Conservation (phyloP, 2,888 invertebrate species). For the Eremobia ochroleuca region DNA sequence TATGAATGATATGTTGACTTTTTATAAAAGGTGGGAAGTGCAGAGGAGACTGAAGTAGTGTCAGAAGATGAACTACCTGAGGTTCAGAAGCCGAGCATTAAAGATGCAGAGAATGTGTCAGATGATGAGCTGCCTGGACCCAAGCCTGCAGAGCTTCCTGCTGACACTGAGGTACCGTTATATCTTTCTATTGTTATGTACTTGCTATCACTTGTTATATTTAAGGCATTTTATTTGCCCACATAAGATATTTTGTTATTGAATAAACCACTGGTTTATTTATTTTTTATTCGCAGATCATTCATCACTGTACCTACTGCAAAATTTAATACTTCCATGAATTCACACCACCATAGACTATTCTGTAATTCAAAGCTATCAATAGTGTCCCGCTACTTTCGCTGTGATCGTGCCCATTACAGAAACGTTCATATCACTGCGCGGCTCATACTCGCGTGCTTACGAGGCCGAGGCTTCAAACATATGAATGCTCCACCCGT, state of each 20-base stretch:
- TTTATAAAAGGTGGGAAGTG: slow-evolving; percentile 84
- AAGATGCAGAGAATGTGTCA: slow-evolving; percentile 96
- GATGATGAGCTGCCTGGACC: slow-evolving; percentile 95
- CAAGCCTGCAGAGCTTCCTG: slow-evolving; percentile 93
- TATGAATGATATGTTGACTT: slow-evolving; percentile 22
- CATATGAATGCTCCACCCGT: slow-evolving; percentile 6
- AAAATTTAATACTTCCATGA: not conserved
- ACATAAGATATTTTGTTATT: not conserved
- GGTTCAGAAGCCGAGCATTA: slow-evolving; percentile 94
- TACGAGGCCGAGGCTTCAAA: not conserved
- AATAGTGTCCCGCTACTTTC: not conserved
- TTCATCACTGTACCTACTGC: not conserved
- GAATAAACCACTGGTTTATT: not conserved
- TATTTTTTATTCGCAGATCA: not conserved
- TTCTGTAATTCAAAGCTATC: not conserved
- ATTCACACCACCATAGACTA: not conserved
- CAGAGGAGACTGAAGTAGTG: slow-evolving; percentile 96
- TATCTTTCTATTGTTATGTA: not conserved
- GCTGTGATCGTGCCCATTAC: not conserved
- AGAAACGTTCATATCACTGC: not conserved
- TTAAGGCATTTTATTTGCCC: not conserved
- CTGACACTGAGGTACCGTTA: slow-evolving; percentile 92
- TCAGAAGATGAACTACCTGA: slow-evolving; percentile 96
- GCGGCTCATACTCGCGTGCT: too few species aligned
- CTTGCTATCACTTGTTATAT: not conserved